Conservation (phyloP, 2,888 invertebrate genomes). For the Sussaba pulchella region DNA sequence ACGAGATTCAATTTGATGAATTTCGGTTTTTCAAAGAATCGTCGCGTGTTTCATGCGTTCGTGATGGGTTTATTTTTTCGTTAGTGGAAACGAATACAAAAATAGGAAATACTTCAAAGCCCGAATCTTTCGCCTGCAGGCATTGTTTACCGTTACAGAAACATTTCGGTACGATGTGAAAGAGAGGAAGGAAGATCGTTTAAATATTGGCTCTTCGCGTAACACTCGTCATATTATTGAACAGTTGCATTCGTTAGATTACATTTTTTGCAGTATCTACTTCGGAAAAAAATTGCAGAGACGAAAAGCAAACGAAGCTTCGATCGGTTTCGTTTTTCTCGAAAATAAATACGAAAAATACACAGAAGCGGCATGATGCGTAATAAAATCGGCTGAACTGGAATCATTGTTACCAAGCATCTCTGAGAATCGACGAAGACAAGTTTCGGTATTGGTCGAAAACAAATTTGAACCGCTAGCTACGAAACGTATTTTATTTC, state of each 20-base stretch:
- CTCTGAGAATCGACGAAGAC: neutral
- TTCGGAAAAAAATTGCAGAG: neutral
- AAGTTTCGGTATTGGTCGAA: no score
- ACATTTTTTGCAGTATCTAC: neutral
- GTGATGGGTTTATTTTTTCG: no score
- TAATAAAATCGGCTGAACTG: no score
- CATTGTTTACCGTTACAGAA: neutral
- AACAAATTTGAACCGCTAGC: no score
- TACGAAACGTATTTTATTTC: no score
- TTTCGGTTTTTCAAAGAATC: neutral
- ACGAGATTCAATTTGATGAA: no score
- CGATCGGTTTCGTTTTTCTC: neutral
- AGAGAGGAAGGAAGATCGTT: conserved; percentile 26
- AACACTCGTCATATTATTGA: neutral
- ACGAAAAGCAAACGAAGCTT: conserved; percentile 12
- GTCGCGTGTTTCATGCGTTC: neutral
- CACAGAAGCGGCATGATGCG: no score
- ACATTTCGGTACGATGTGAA: neutral
- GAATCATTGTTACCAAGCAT: no score
- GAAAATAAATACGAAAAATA: neutral
- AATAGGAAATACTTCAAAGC: conserved; percentile 32
- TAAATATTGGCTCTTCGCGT: conserved; percentile 6
- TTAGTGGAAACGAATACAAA: no score
- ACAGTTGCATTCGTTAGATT: neutral
- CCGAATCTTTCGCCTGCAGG: conserved; percentile 3